These are phyloP conservation scores for Neotoxoptera formosana DNA, from an alignment of 1,140 invertebrate genomes.

Conservation along the genomic window DNA sequence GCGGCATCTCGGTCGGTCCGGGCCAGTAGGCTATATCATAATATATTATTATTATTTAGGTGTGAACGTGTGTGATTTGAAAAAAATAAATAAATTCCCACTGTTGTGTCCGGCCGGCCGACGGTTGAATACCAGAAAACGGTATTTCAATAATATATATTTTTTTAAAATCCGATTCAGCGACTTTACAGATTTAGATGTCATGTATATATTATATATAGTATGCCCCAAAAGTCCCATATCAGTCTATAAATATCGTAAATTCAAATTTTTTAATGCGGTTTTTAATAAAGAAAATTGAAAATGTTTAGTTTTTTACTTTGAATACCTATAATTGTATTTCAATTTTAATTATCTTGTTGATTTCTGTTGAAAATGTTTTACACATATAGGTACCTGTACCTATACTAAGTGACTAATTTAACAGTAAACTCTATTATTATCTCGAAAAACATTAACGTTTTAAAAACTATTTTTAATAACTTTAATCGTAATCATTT, in stretches of 20 bases:
- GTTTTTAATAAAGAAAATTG: not conserved
- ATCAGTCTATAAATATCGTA: not conserved
- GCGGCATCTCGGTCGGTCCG: conserved; percentile 5
- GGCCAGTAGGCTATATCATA: not conserved
- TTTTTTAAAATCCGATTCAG: not conserved
- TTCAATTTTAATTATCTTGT: no score
- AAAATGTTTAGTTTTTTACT: not conserved
- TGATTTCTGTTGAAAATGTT: not conserved
- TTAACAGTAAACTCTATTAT: not conserved
- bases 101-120: not conserved
- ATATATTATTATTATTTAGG: not conserved
- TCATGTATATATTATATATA: no score
- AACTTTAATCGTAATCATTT: no score
- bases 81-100: not conserved
- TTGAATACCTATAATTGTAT: no score
- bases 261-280: no score
- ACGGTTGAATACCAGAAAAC: not conserved
- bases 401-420: not conserved
- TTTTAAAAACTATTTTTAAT: not conserved
- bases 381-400: not conserved
- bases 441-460: not conserved
- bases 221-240: not conserved
- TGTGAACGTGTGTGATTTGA: conserved; percentile 9
- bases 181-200: no score
- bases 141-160: not conserved